Evolutionary conservation across 2,888 invertebrate species (phyloP).

Genomic region (Phasia obesa): DNA sequence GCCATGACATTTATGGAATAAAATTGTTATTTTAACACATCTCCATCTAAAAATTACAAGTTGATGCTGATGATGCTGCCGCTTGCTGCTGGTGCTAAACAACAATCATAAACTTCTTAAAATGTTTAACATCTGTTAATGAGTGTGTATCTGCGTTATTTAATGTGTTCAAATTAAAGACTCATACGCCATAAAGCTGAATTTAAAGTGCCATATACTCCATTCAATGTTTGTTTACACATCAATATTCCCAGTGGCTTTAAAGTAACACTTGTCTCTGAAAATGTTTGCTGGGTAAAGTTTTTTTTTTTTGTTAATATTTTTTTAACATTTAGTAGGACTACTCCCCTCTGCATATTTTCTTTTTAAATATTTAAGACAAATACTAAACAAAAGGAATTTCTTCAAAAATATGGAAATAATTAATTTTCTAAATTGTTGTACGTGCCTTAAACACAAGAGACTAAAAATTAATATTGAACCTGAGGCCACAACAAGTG

Average conservation of each 20-base stretch:
- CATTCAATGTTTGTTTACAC: slow-evolving; percentile 25
- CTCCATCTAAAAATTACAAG: slow-evolving; percentile 9
- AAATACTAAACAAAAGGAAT: neutral
- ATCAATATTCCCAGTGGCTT: slow-evolving; percentile 41
- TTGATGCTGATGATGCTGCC: neutral
- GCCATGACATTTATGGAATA: slow-evolving; percentile 56
- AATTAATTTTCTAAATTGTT: slow-evolving; percentile 13
- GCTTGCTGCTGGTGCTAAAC: too few species aligned
- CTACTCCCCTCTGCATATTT: neutral
- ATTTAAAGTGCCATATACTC: slow-evolving; percentile 46
- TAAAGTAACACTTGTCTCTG: slow-evolving; percentile 44
- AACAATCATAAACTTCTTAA: slow-evolving; percentile 38
- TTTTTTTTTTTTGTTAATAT: slow-evolving; percentile 6
- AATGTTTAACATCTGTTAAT: slow-evolving; percentile 52
- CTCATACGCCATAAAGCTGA: slow-evolving; percentile 22
- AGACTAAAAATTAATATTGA: slow-evolving; percentile 2
- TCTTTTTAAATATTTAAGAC: neutral
- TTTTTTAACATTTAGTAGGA: slow-evolving; percentile 23
- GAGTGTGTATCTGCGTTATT: slow-evolving; percentile 16
- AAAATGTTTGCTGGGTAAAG: slow-evolving; percentile 35
- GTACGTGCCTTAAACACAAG: slow-evolving; percentile 8
- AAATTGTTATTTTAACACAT: slow-evolving; percentile 63
- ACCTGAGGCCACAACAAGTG: slow-evolving; percentile 8
- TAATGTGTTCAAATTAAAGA: slow-evolving; percentile 20
- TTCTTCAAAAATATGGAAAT: slow-evolving; percentile 11